Evolutionary conservation across 2,113 vertebrate genomes (phyloP).

Genomic region (Trichomycterus rosablanca): DNA sequence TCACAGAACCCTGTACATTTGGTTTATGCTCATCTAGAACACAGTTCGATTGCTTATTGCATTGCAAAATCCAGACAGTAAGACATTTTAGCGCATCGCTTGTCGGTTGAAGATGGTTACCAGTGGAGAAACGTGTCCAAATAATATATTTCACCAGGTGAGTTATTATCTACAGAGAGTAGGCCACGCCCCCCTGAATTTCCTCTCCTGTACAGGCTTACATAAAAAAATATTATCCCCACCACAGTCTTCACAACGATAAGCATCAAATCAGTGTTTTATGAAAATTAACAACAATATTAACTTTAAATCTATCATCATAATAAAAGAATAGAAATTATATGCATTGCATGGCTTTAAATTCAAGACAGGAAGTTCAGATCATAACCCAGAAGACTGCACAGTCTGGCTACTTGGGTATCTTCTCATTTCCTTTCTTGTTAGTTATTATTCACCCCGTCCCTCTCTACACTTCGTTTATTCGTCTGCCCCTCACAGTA

Average conservation of each 20-base stretch:
- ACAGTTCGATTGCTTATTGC: slow-evolving; percentile 67
- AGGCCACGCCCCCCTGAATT: slow-evolving; percentile 18
- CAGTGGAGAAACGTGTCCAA: slow-evolving; percentile 36
- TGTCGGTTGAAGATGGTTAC: slow-evolving; percentile 59
- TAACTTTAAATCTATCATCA: slow-evolving; percentile 57
- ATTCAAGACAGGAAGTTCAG: slow-evolving; percentile 62
- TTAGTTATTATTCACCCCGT: slow-evolving; percentile 33
- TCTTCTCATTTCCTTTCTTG: slow-evolving; percentile 34
- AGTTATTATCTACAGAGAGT: slow-evolving; percentile 12
- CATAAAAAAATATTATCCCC: slow-evolving; percentile 58
- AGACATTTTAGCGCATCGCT: slow-evolving; percentile 69
- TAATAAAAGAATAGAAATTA: slow-evolving; percentile 60
- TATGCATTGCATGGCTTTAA: slow-evolving; percentile 72
- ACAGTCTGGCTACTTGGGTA: slow-evolving; percentile 33
- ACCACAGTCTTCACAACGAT: slow-evolving; percentile 42
- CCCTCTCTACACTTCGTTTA: background rate
- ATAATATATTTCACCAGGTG: background rate
- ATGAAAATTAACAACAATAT: slow-evolving; percentile 57
- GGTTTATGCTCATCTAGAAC: slow-evolving; percentile 59
- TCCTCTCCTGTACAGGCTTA: slow-evolving; percentile 47
- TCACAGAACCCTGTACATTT: slow-evolving; percentile 59
- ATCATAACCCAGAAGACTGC: slow-evolving; percentile 31
- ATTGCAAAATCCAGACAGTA: slow-evolving; percentile 71
- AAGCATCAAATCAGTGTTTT: slow-evolving; percentile 47
- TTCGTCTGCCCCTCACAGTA: slow-evolving; percentile 17